These are phyloP conservation scores for Sebastes steindachneri DNA, from an alignment of 2,797 vertebrate species.

Conservation along the genomic window DNA sequence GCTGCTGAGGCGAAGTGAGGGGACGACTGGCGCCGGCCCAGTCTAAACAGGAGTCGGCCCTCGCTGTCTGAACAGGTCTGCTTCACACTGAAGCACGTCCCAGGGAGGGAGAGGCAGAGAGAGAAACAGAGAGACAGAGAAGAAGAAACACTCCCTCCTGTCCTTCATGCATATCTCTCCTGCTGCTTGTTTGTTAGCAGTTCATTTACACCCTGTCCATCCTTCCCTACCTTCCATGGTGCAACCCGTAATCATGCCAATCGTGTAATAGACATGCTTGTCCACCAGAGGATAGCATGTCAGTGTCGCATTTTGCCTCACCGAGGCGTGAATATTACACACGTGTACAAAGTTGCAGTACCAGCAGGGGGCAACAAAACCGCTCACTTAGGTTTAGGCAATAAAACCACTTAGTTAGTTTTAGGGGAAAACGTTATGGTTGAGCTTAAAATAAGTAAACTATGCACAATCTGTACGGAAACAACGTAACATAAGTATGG, in stretches of 20 bases:
- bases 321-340: neutral
- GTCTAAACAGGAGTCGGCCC: slow-evolving; percentile 80
- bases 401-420: no score
- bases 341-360: neutral
- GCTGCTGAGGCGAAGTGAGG: slow-evolving; percentile 59
- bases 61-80: slow-evolving; percentile 78
- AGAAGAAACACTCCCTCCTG: slow-evolving; percentile 9
- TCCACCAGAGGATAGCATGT: neutral
- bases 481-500: no score
- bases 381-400: no score
- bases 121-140: slow-evolving; percentile 7
- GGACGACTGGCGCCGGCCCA: slow-evolving; percentile 79
- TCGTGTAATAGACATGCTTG: neutral
- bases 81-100: slow-evolving; percentile 44
- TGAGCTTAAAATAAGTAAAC: no score
- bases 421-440: no score
- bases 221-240: neutral
- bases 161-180: slow-evolving; percentile 6
- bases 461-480: no score
- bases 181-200: slow-evolving; percentile 7
- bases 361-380: neutral
- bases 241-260: neutral
- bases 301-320: neutral
- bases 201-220: neutral
- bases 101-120: neutral